Base-by-base conservation (phyloP, 2,797 vertebrate genomes). In the Botia almorhae region DNA sequence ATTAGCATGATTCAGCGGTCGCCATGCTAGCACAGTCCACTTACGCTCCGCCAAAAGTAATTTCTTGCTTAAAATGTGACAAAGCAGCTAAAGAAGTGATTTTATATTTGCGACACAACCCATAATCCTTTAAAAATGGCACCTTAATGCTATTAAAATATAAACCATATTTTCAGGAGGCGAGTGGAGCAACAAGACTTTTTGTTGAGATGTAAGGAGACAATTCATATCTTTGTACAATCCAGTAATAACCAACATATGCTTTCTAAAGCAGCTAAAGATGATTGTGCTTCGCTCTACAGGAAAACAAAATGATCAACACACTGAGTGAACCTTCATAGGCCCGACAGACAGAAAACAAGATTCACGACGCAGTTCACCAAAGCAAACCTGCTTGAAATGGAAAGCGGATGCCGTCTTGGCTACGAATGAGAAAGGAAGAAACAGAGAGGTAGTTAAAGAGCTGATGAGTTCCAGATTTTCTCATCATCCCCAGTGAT, bases 401-500 rank as follows among this genome's bases (percentile, higher is more conserved):
- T 92, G 81, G 87, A 88, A 91, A 92, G 87, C 85, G 85, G 88
- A 92, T 93, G 91, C 19, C 14, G 3, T 53, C 86, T 85, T 81
- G 78, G 71, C 80, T 86, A 85, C 71, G 85, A 85, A 83, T 80
- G 75, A 87, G 84, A 88, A 84, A 86, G 84, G 89, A 87, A 88
- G 87, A 88, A 85, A 84, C 84, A 84, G 70, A 87, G 86, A 85
- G 21, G 82, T 69, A 83, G 50, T 85, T 85, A 87, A 85, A 73
- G 82, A 78, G 56, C 79, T 89, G 89, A 90, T 93, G 88, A 80
- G 83, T 89, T 91, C 89, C 90, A 92, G 90, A 77, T 87, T 69
- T 74, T 74, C 65, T 46, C 61, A 36, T 71, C 50, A 29, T 79
- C 68, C 58, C 77, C 48, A 26, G 77, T 79, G 58, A 43, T 67